Evolutionary conservation across 2,888 invertebrate genomes (phyloP), one percentile per base, ranked within the genome.

Genomic region (Drosophila birchii): DNA sequence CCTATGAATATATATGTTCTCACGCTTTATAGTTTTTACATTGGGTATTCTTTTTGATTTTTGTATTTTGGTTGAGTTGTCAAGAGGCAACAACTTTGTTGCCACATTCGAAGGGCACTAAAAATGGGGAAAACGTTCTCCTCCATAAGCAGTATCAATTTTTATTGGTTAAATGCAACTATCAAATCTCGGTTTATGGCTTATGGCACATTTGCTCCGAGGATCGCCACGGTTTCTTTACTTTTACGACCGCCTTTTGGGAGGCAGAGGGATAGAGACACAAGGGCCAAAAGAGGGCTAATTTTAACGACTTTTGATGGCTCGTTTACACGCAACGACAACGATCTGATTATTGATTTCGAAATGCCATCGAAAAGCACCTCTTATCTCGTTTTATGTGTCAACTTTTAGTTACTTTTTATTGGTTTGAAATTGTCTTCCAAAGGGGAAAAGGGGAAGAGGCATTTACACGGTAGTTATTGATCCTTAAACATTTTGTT

Each of bases 181-280:
- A 83, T 83, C 84, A 86, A 83, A 86, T 86, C 74, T 76, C 84
- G 55, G 76, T 88, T 84, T 84, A 84, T 75, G 78, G 86, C 86
- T 83, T 86, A 84, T 84, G 74, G 86, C 79, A 79, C 83, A 83
- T 83, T 86, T 56, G 29, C 47, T 20, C 8, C 36, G 68, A 68
- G 47, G 67, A 75, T 75, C 75, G 75, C 41, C n/a, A 74, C 57
- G 75, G 58, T 70, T 69, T 70, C 70, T 47, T 69, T n/a, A 41
- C 47, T 57, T 68, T 68, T 41, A 68, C 70, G 68, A 74, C 20
- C 34, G 39, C 14, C 43, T 66, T 32, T 44, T 32, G n/a, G 47
- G 12, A 43, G 20, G 20, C 5, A 29, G 29, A 29, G 16, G 29
- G 16, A 29, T 8, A 9, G 16, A 23, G 16, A 26, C 26, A 16